phyloP scores from a whole-genome alignment of 2,888 invertebrate genomes.

The Plebejus argus region DNA sequence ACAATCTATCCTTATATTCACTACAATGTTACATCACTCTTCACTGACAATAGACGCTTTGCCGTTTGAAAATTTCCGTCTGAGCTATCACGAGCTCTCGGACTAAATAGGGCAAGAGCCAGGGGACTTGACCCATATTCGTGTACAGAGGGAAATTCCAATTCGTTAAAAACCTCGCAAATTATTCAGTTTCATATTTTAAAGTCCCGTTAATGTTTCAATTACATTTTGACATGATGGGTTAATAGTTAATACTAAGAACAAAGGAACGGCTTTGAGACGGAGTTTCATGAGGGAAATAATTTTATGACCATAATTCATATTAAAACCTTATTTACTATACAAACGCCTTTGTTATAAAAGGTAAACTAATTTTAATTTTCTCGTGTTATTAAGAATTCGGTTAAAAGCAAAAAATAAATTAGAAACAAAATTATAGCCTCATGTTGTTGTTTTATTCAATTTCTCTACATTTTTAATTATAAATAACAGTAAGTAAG shows the following conservation, averaged over 20 bases:
- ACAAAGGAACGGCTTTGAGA: background rate
- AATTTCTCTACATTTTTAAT: too few species aligned
- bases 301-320: background rate
- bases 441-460: too few species aligned
- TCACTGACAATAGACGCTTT: background rate
- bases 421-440: too few species aligned
- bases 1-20: background rate
- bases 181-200: background rate
- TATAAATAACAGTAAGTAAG: too few species aligned
- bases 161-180: background rate
- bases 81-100: conserved; percentile 15
- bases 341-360: too few species aligned
- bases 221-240: background rate
- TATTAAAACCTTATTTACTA: background rate
- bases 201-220: background rate
- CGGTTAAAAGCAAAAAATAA: background rate
- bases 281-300: background rate
- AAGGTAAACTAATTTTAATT: background rate
- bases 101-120: conserved; percentile 17
- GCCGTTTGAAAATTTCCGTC: background rate
- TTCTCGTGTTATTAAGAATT: background rate
- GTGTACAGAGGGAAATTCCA: background rate
- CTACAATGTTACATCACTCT: background rate
- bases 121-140: conserved; percentile 24
- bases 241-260: background rate